Conservation (phyloP, 2,888 invertebrate genomes). For the Drosophila trichaetosa region DNA sequence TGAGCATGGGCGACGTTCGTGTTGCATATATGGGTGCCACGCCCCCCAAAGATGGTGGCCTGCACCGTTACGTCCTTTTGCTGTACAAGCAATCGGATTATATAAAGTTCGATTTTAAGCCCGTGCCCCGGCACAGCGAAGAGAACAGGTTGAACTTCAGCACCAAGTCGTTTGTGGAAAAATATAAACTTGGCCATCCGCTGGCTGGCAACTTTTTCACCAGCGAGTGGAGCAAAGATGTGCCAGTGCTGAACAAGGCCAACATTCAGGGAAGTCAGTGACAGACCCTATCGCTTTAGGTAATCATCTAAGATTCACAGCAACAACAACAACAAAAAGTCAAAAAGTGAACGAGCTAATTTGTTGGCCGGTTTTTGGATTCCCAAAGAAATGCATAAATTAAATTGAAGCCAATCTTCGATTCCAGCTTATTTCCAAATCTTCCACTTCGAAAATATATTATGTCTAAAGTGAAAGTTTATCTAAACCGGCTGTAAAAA, state of each 20-base stretch:
- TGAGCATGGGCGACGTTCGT: conserved; percentile 90
- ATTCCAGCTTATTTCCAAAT: conserved; percentile 31
- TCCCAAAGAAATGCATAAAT: conserved; percentile 62
- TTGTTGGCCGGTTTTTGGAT: conserved; percentile 48
- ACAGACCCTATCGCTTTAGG: conserved; percentile 10
- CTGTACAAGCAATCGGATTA: conserved; percentile 89
- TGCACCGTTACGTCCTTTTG: conserved; percentile 91
- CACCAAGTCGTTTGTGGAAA: conserved; percentile 89
- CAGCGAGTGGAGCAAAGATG: conserved; percentile 80
- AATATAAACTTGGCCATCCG: conserved; percentile 89
- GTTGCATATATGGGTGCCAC: conserved; percentile 93
- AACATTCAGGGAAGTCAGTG: conserved; percentile 36
- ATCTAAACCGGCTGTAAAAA: neutral
- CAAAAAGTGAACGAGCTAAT: conserved; percentile 20
- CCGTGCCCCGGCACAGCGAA: conserved; percentile 70
- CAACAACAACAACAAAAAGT: neutral
- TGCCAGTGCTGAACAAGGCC: conserved; percentile 82
- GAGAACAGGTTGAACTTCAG: conserved; percentile 87
- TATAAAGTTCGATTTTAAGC: conserved; percentile 86
- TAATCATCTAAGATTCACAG: neutral
- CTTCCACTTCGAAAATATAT: conserved; percentile 36
- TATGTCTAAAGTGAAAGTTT: neutral
- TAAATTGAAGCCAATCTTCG: conserved; percentile 24
- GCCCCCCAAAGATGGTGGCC: conserved; percentile 90
- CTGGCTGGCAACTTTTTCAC: conserved; percentile 77